Percentiles rank a stretch among this genome's conserved stretches.
Evolutionary conservation across 2,888 invertebrate species (phyloP).

Genomic region (Drepanosiphum platanoidis): DNA sequence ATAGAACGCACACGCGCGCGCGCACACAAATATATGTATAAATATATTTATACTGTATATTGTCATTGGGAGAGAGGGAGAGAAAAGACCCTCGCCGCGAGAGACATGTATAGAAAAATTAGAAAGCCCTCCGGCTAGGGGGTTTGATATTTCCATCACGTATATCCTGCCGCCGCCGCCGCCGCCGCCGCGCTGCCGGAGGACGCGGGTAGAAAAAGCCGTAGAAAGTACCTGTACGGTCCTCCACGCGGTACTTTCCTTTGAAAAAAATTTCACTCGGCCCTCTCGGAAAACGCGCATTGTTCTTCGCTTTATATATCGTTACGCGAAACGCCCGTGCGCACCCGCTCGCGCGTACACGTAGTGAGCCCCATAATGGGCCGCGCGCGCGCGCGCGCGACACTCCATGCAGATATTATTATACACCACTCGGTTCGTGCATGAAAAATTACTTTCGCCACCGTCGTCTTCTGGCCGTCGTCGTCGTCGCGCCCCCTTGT

Average conservation of each 20-base stretch:
- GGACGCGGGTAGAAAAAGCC: neutral
- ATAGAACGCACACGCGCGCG: neutral
- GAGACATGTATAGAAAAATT: conserved; percentile 1
- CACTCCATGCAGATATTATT: neutral
- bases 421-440: neutral
- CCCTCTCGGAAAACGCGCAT: neutral
- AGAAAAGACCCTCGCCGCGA: neutral
- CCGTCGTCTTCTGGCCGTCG: neutral
- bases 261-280: neutral
- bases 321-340: neutral
- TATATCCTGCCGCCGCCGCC: neutral
- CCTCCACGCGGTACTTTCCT: neutral
- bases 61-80: neutral
- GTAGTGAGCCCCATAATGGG: neutral
- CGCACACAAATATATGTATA: too few species aligned
- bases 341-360: neutral
- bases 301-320: conserved; percentile 1
- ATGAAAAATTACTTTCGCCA: neutral
- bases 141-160: conserved; percentile 31
- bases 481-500: neutral
- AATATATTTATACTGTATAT: too few species aligned
- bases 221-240: neutral
- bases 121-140: neutral
- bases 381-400: neutral
- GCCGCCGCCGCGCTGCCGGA: neutral